Evolutionary conservation across 2,113 vertebrate species (phyloP), one percentile per base, ranked within the genome.

Genomic region (Thymallus thymallus): DNA sequence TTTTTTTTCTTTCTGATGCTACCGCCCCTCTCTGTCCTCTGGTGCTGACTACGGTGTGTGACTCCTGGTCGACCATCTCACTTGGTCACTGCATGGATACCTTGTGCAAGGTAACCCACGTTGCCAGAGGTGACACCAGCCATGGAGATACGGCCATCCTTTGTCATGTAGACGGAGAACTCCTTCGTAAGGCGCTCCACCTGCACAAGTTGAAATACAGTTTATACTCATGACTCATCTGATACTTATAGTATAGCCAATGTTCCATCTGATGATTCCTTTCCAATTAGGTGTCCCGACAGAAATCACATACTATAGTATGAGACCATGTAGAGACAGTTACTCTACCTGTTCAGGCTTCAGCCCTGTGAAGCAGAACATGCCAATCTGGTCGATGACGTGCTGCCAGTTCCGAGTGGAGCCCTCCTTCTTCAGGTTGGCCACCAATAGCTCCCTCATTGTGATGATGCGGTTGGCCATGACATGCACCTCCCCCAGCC

Each of bases 361-460:
- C 29, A 99, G 94, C 60, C 98, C 98, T 0, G 97, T 99, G 88
- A 97, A 99, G 90, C 98, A 99, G 82, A 99, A 99, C 98, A 99
- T 99, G 87, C 97, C 98, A 0, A 99, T 99, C 91, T 99, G 97
- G 88, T 99, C 96, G 0, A 85, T 96, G 88, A 99, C 96, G 68
- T 99, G 98, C 85, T 99, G 95, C 98, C 98, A 99, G 89, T 93
- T 96, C 81, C 91, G 94, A 69, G 93, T 86, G 66, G 98, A 99
- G 3, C 97, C 97, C 13, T 99, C 94, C 70, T 97, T 98, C 84
- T 97, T 96, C 87, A 99, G 93, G 85, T 98, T 97, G 5, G 92
- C 92, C 74, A 93, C 96, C 74, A 99, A 91, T 85, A 96, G 94
- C 41, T 95, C 96, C 71, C 97, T 91, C 98, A 99, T 99, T 89